Conservation (phyloP, 2,797 vertebrate species). For the Distichodus sexfasciatus region DNA sequence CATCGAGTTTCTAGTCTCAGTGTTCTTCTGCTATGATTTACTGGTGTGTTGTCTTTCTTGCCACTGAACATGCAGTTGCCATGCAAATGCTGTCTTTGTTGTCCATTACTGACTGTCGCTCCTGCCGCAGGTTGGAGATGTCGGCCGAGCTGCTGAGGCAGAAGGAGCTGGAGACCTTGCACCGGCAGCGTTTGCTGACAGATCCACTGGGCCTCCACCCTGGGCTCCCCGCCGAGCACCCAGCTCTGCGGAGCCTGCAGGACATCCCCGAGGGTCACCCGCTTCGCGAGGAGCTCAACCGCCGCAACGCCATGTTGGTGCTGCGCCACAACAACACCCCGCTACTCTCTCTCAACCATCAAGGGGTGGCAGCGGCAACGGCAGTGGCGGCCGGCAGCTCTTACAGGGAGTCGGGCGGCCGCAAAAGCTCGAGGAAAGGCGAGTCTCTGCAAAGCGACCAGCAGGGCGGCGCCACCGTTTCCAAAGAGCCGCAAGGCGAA, state of each 20-base stretch:
- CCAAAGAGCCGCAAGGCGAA: conserved; percentile 62
- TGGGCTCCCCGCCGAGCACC: conserved; percentile 82
- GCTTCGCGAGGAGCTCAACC: conserved; percentile 83
- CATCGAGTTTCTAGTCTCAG: too few species aligned
- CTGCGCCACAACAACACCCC: conserved; percentile 84
- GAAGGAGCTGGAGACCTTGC: conserved; percentile 88
- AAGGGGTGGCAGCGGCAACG: conserved; percentile 63
- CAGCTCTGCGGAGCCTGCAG: conserved; percentile 82
- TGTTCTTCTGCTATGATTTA: too few species aligned
- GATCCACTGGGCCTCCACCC: conserved; percentile 81
- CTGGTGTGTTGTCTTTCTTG: too few species aligned
- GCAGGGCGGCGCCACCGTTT: conserved; percentile 55
- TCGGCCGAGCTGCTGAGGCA: conserved; percentile 91
- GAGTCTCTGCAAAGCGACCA: conserved; percentile 52
- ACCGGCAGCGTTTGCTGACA: conserved; percentile 78
- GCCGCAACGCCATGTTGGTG: conserved; percentile 88
- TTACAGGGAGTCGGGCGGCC: conserved; percentile 66
- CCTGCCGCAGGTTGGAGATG: conserved; percentile 84
- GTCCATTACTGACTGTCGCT: background rate
- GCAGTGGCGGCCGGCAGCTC: conserved; percentile 58
- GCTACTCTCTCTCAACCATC: conserved; percentile 81
- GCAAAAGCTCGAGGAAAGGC: conserved; percentile 64
- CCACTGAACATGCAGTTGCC: background rate
- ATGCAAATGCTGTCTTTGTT: background rate
- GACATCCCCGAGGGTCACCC: conserved; percentile 86